Evolutionary conservation across 2,113 vertebrate species (phyloP).

Genomic region (Perognathus longimembris): DNA sequence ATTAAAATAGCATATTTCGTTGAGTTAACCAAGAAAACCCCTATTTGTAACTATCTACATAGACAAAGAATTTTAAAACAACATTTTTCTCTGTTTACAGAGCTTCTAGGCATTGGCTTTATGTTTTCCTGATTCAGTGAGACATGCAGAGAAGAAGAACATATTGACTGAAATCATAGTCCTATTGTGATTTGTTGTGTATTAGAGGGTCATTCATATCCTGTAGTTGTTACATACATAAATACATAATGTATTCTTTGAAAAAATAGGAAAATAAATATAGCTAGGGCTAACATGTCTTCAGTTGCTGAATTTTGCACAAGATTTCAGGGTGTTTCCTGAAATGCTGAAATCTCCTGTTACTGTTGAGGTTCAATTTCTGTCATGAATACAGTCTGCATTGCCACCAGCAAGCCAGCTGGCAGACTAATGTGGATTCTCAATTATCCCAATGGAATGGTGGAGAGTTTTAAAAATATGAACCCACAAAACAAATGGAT

Average conservation of each 20-base stretch:
- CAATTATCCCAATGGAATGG: neutral
- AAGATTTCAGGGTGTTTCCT: neutral
- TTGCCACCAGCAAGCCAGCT: neutral
- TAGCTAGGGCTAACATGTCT: neutral
- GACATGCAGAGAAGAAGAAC: slow-evolving; percentile 66
- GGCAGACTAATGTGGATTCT: neutral
- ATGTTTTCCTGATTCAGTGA: slow-evolving; percentile 75
- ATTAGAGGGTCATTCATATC: slow-evolving; percentile 56
- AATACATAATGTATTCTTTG: slow-evolving; percentile 57
- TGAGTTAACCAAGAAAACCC: neutral
- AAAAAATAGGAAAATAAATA: slow-evolving; percentile 38
- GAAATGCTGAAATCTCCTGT: neutral
- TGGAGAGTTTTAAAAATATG: neutral
- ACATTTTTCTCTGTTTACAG: slow-evolving; percentile 71
- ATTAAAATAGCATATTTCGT: neutral
- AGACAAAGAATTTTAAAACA: slow-evolving; percentile 67
- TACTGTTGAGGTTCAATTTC: neutral
- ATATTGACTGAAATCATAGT: slow-evolving; percentile 68
- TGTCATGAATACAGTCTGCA: neutral
- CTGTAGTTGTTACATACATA: slow-evolving; percentile 59
- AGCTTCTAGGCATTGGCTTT: slow-evolving; percentile 65
- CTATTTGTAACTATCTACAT: slow-evolving; percentile 1
- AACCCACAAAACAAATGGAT: neutral
- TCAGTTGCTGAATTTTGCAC: neutral
- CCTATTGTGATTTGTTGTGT: slow-evolving; percentile 52